Base-by-base conservation (phyloP, 2,113 vertebrate species). In the Aspidoscelis tigris region DNA sequence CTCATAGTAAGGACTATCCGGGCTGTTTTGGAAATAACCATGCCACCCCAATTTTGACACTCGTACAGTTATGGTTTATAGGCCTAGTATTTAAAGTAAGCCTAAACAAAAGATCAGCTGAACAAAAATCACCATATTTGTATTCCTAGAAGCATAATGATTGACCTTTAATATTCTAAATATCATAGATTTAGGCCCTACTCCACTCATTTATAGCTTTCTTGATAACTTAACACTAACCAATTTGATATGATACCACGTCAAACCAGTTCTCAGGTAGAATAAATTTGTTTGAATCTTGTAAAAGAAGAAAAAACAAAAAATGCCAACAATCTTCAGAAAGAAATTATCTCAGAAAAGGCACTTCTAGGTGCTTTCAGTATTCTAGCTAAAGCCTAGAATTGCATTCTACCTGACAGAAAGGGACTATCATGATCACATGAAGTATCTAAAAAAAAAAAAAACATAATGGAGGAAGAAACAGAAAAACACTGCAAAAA, bases 271-370 rank as follows among this genome's bases (percentile, higher is more conserved):
- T 47, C 64, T 73, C 11, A 64, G 18, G 24, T 11, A 55, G 14
- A 85, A 64, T 24, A n/a, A 22, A 84, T 74, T 79, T 74, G 70
- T 85, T 71, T 85, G 20, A 53, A 41, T 82, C 58, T 33, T 14
- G 11, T 7, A 75, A 58, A 44, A 73, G 65, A 69, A 10, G 50
- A n/a, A 33, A 71, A 78, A 72, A 2, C 3, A 55, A 14, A 61
- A 61, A 61, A n/a, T 84, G 53, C 44, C 43, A 50, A 16, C 50
- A 73, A 72, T 39, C 44, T 22, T 74, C 44, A 41, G 16, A 64
- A 53, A 66, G 11, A 6, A 24, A 50, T 65, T 47, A 50, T 53
- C 3, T 50, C 41, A 73, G 21, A 55, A 61, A 76, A 70, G 68
- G 61, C 44, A 47, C 2, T 44, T 21, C 24, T 7, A 10, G 66